Evolutionary conservation across 2,888 invertebrate species (phyloP), one percentile per base, ranked within the genome.

Genomic region (Nycteola revayana): DNA sequence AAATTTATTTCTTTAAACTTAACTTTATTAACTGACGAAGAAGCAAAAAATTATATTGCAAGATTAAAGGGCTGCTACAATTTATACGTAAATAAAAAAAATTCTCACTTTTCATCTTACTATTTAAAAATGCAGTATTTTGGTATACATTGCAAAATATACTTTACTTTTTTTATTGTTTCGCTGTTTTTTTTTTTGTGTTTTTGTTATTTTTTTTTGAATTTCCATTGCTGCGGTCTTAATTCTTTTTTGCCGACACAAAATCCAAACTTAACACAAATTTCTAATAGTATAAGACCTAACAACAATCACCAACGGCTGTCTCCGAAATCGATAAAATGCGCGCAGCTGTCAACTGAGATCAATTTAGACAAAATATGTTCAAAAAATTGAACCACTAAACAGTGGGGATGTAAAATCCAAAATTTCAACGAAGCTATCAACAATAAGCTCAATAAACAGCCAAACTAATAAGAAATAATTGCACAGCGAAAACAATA

Each of bases 401-500:
- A 66, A 72, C 62, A 60, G 62, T 72, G 71, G 67, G 69, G 71
- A 49, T 49, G 75, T 73, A 67, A 66, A 67, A 66, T 61, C 58
- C 60, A 59, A 52, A 44, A 41, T 46, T 54, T 58, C 36, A 78
- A 80, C 75, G 60, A 77, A 79, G 75, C 80, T 63, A 54, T 66
- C 61, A 81, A 83, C 80, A 80, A 78, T 63, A 75, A 79, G 80
- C 78, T 52, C 49, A 57, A 49, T 53, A 40, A 61, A 75, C 74
- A 76, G 75, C 73, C 72, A 73, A 82, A 78, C 66, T 60, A 59
- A 75, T 64, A 60, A 44, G 60, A 76, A 77, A 75, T 72, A 66
- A 84, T 83, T 85, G 79, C 82, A 86, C 87, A 86, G 88, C 88
- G 82, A 84, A 87, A 87, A 84, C 85, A 82, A 84, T 75, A 75